These are phyloP conservation scores for Caerostris extrusa DNA, from an alignment of 1,140 invertebrate species.

Conservation along the genomic window DNA sequence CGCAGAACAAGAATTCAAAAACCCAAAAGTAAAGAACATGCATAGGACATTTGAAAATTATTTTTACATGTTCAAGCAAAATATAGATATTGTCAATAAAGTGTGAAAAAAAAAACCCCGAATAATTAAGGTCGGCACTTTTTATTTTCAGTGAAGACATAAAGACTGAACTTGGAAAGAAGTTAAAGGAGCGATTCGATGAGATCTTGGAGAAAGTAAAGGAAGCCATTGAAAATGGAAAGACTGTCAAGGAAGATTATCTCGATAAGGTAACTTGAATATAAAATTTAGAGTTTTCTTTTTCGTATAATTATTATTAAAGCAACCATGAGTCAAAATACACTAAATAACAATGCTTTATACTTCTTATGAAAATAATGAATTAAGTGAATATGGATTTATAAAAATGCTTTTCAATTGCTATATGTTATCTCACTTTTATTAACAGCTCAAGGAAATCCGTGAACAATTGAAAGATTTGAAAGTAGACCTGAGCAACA, in stretches of 20 bases:
- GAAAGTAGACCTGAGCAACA: conserved; percentile 37
- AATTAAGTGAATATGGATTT: not conserved
- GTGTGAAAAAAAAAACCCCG: too few species aligned
- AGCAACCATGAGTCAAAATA: not conserved
- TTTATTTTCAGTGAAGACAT: not conserved
- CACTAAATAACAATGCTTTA: not conserved
- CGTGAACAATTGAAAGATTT: conserved; percentile 42
- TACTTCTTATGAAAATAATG: not conserved
- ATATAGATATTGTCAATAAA: too few species aligned
- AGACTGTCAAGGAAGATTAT: conserved; percentile 29
- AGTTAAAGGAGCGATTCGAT: conserved; percentile 61
- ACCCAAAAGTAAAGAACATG: too few species aligned
- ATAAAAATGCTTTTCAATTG: not conserved
- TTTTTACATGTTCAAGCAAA: too few species aligned
- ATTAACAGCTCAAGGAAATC: conserved; percentile 46
- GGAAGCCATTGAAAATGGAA: conserved; percentile 73
- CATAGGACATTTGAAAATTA: too few species aligned
- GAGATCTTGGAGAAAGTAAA: conserved; percentile 69
- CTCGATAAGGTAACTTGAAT: conserved; percentile 56
- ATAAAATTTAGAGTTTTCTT: not conserved
- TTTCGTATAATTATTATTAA: not conserved
- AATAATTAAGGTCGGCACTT: not conserved
- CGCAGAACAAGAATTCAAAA: too few species aligned
- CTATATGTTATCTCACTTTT: not conserved
- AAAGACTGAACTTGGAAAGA: conserved; percentile 63